These are phyloP conservation scores for Ciconia stormi DNA, from an alignment of 2,113 vertebrate species.

Conservation along the genomic window DNA sequence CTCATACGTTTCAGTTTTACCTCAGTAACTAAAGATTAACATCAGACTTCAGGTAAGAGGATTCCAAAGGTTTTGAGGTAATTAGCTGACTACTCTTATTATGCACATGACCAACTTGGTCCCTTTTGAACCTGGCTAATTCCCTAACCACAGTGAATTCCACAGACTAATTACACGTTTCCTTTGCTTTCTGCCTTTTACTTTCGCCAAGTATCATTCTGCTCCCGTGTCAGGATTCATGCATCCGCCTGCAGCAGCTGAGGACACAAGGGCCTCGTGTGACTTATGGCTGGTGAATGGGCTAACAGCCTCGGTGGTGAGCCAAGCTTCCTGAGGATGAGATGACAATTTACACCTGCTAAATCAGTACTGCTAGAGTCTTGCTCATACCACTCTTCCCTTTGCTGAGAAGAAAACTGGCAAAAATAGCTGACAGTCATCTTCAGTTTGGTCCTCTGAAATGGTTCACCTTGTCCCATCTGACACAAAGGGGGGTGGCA, in stretches of 20 bases:
- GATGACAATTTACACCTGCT: not conserved
- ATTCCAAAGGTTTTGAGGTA: not conserved
- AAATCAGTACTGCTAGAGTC: not conserved
- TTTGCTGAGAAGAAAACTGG: not conserved
- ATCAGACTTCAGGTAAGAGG: not conserved
- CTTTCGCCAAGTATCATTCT: rapidly evolving
- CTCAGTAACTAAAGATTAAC: not conserved
- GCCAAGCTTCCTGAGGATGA: not conserved
- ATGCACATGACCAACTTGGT: not conserved
- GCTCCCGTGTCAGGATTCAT: rapidly evolving
- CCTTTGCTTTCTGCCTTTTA: not conserved
- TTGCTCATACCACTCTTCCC: not conserved
- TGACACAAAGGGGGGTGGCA: too few species aligned
- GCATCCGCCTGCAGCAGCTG: not conserved
- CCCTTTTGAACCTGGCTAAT: not conserved
- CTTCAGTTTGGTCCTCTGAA: not conserved
- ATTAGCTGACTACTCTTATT: not conserved
- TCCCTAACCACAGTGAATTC: not conserved
- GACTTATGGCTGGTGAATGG: not conserved
- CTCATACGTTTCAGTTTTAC: not conserved
- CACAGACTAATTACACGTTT: not conserved
- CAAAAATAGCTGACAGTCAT: rapidly evolving
- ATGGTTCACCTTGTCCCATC: not conserved
- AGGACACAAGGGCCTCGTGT: not conserved
- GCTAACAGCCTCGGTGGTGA: rapidly evolving